These are phyloP conservation scores for Anagyrus pseudococci DNA, from an alignment of 2,888 invertebrate species.

Conservation along the genomic window DNA sequence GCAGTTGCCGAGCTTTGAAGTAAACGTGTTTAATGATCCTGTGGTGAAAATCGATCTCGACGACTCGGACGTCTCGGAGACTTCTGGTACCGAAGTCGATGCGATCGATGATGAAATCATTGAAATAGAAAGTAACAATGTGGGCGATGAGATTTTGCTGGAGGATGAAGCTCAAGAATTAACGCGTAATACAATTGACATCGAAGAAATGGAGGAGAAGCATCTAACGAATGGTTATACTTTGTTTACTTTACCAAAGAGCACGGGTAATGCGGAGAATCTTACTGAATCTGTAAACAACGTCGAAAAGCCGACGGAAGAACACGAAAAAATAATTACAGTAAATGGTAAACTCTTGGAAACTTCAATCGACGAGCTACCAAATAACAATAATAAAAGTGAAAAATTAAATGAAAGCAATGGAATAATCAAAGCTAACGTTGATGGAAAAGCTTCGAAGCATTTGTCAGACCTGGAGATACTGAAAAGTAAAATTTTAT, in stretches of 20 bases:
- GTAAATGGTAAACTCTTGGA: no score
- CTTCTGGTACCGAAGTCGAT: background rate
- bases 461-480: background rate
- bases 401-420: background rate
- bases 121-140: background rate
- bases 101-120: background rate
- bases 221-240: no score
- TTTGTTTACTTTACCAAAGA: no score
- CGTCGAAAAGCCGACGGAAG: background rate
- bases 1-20: background rate
- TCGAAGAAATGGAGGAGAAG: no score
- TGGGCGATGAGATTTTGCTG: background rate
- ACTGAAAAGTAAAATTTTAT: background rate
- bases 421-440: background rate
- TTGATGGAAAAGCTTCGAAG: no score
- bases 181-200: no score
- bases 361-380: background rate
- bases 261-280: no score
- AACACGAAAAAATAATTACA: no score
- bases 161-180: no score
- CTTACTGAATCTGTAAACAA: background rate
- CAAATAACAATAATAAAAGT: no score
- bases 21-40: conserved; percentile 4
- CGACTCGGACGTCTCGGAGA: background rate
- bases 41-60: background rate